Conservation (phyloP, 2,113 vertebrate genomes). For the Ariopsis seemanni region DNA sequence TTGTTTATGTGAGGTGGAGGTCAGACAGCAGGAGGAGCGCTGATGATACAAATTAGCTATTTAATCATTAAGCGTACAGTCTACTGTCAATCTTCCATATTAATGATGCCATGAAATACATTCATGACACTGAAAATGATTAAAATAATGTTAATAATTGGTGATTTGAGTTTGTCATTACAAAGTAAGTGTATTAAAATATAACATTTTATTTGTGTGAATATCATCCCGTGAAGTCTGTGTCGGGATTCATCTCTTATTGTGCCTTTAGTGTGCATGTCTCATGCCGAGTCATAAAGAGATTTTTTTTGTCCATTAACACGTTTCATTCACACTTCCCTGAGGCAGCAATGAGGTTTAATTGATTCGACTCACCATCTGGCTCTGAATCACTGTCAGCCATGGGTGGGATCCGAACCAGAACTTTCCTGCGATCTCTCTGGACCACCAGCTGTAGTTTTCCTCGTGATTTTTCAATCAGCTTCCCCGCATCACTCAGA, state of each 20-base stretch:
- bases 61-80: not conserved
- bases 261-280: not conserved
- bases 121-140: not conserved
- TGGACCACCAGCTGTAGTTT: constrained; percentile 92
- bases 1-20: not conserved
- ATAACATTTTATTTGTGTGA: not conserved
- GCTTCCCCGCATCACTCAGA: constrained; percentile 87
- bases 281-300: not conserved
- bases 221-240: not conserved
- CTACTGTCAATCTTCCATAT: not conserved
- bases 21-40: too few relatives aligned
- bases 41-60: not conserved
- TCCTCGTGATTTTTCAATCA: constrained; percentile 95
- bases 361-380: constrained; percentile 80
- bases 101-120: not conserved
- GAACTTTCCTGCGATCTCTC: constrained; percentile 85
- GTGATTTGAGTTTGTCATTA: not conserved
- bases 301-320: not conserved
- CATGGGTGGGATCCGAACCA: constrained; percentile 89
- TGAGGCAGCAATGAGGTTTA: not conserved
- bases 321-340: not conserved
- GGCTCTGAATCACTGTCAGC: constrained; percentile 95
- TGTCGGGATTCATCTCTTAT: not conserved
- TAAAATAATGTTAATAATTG: not conserved
- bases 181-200: too few relatives aligned